Evolutionary conservation across 2,797 vertebrate species (phyloP), one percentile per base, ranked within the genome.

Genomic region (Columba guinea): DNA sequence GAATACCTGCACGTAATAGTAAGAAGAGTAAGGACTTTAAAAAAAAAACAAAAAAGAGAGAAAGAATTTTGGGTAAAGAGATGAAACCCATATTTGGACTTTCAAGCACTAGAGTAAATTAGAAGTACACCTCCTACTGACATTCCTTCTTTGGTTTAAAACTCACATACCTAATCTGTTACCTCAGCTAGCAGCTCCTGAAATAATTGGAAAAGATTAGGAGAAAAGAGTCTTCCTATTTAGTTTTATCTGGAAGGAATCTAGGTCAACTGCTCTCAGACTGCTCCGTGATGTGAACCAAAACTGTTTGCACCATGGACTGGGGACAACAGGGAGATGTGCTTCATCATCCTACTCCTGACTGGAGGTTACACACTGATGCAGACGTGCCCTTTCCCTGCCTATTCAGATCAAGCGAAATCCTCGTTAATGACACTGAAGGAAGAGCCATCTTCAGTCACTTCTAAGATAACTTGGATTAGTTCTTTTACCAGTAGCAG

Each of bases 171-270:
- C n/a, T 65, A 23, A 86, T 49, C 58, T 84, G 55, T 74, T 93
- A 91, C 62, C 59, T 87, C 84, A 87, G 34, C 75, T 81, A 81
- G 73, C n/a, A 92, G 27, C 82, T 92, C 73, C 87, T 78, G 63
- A 93, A 95, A 83, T 84, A 80, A 94, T 75, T 90, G 55, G 51
- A 70, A 91, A 92, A 91, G 20, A 69, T 69, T 75, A 91, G 73
- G 64, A 89, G 65, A 75, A 65, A 89, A 75, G 48, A 64, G 73
- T 62, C 55, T 59, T 94, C 80, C 77, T 88, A n/a, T 90, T 94
- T 68, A 86, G 69, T 62, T 93, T 87, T 39, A 84, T 94, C 70
- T 55, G 67, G 89, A 90, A 93, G 63, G 55, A 96, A 97, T 95
- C 27, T 90, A 69, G 88, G 95, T 94, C 94, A 95, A n/a, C 67